Evolutionary conservation across 2,797 vertebrate species (phyloP).

Genomic region (Peromyscus nudipes): DNA sequence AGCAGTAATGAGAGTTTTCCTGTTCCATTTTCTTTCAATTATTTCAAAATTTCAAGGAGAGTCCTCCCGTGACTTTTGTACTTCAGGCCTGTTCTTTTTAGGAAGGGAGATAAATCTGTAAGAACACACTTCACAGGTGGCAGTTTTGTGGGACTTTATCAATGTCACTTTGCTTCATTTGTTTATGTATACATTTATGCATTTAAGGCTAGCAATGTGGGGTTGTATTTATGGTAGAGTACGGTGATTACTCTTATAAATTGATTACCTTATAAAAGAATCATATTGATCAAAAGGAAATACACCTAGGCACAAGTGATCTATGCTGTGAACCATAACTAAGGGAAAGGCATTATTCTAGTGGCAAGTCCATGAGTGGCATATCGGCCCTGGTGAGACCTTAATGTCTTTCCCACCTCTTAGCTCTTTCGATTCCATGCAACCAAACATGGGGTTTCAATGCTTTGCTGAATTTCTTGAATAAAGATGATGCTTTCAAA

Average conservation of each 20-base stretch:
- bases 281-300: not conserved
- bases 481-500: not conserved
- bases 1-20: not conserved
- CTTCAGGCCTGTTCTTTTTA: not conserved
- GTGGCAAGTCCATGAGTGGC: not conserved
- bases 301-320: not conserved
- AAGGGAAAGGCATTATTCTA: not conserved
- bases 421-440: not conserved
- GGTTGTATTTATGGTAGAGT: slow-evolving; percentile 11
- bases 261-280: slow-evolving; percentile 30
- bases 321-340: not conserved
- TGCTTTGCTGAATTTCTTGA: not conserved
- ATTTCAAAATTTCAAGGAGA: slow-evolving; percentile 39
- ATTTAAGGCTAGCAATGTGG: not conserved
- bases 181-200: not conserved
- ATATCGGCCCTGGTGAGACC: not conserved
- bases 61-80: slow-evolving; percentile 25
- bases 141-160: not conserved
- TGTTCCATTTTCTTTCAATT: slow-evolving; percentile 50
- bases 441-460: not conserved
- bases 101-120: slow-evolving; percentile 14
- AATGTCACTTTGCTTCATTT: not conserved
- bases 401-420: not conserved
- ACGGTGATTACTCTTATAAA: slow-evolving; percentile 7
- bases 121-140: not conserved